Base-by-base conservation (phyloP, 1,140 invertebrate genomes). In the Pseudomyrmex gracilis region DNA sequence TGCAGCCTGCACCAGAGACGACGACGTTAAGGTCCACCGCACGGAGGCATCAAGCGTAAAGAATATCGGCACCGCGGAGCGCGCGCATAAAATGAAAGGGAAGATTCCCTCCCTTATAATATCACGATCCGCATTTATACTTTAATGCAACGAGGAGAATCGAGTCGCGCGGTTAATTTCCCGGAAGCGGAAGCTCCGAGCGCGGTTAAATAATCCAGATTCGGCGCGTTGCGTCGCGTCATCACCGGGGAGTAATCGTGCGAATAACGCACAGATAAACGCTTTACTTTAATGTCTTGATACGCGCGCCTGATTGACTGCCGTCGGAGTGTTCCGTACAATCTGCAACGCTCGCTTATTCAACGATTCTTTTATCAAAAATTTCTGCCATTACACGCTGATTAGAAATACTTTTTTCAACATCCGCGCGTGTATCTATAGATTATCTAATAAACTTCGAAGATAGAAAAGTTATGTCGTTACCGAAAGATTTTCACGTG, bases 151-250 rank as follows among this genome's bases (percentile, higher is more conserved):
- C 70, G 76, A 82, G 71, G 57, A 82, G 64, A 57, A 66, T 45
- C 34, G 68, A 34, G 71, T 34, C 64, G 45, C 53, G 73, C 68
- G 70, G 60, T 86, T 87, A 83, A 83, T 87, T 87, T 86, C 22
- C 78, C 86, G 71, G 82, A 67, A 77, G 68, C 53, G 51, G 47
- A 49, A 51, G 12, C 71, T 73, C 67, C 53, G n/a, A 7, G 55
- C 51, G 47, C 34, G 9, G 34, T 78, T 78, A 78, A 78, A 78
- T 68, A 78, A 68, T 78, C 51, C 63, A 67, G 64, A 78, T 78
- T 78, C 43, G 76, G 20, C 53, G 61, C 20, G 74, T 45, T 63
- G 58, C 34, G 70, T 15, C 58, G 67, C 78, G 57, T 63, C 24
- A 47, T 17, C 9, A 43, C 67, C 17, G 66, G 53, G 13, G 43